Evolutionary conservation across 1,140 invertebrate genomes (phyloP), one percentile per base, ranked within the genome.

Genomic region (Chironomus striatipennis): DNA sequence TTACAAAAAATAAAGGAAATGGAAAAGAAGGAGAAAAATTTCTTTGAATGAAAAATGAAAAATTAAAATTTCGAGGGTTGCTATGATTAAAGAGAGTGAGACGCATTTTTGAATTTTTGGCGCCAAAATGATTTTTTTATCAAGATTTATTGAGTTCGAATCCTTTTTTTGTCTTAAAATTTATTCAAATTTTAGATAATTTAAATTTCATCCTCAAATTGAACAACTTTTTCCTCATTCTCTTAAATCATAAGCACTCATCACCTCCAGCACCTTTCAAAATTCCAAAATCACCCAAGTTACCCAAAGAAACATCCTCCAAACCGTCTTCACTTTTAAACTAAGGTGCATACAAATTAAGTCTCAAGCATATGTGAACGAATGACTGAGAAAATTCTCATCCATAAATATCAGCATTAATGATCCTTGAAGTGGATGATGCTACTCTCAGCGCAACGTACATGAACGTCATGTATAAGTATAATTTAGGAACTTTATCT

Each of bases 321-420:
- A 57, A n/a, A n/a, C n/a, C 9, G 7, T 57, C 1, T 7, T 57
- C 47, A 2, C 47, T n/a, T n/a, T n/a, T 2, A 57, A 57, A 12
- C 7, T 70, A 21, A 70, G 17, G 65, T 34, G 24, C 24, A 34
- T 34, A n/a, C 24, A 34, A 34, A 34, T 34, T 34, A 21, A 70
- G 10, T 70, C 65, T 18, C 7, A 17, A 70, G 17, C 65, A 70
- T 70, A 18, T 70, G 17, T 18, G 20, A 34, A 34, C 24, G 24
- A 34, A 34, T 34, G 24, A 34, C 24, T 34, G 24, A 34, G 24
- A 34, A 34, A 18, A 20, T 70, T 20, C 6, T 70, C 65, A 57
- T 70, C 65, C 65, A 70, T 70, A 70, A 70, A 70, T 70, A 70
- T 70, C 65, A 70, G 7, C 18, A 70, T 70, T 70, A 70, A 70